These are phyloP conservation scores for Eclectus roratus DNA, from an alignment of 2,113 vertebrate species.

Conservation along the genomic window DNA sequence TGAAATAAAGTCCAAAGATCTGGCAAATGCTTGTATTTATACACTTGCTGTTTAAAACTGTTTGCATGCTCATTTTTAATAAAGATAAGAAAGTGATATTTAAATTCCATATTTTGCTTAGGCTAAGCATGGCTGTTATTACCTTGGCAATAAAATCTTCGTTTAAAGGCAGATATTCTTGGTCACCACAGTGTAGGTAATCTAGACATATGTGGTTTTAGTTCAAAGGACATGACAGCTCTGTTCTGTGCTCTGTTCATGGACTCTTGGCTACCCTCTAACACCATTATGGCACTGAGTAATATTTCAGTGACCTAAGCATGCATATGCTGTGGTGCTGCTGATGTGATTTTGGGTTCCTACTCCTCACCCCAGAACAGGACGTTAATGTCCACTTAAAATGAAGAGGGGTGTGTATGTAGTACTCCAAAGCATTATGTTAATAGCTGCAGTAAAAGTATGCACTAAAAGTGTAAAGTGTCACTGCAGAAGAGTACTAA, in stretches of 20 bases:
- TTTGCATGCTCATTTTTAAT: background rate
- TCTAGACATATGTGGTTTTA: background rate
- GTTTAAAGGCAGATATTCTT: background rate
- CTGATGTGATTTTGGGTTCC: background rate
- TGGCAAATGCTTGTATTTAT: background rate
- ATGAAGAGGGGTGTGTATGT: accelerated
- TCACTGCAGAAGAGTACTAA: background rate
- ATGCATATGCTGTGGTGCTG: background rate
- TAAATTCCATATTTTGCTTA: background rate
- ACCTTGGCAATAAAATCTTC: background rate
- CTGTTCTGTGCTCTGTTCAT: background rate
- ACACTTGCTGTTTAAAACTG: background rate
- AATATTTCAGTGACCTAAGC: background rate
- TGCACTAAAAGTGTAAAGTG: background rate
- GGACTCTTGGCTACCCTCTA: background rate
- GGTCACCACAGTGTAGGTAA: background rate
- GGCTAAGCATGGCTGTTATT: background rate
- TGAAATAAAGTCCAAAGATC: background rate
- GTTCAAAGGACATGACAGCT: background rate
- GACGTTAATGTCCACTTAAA: background rate
- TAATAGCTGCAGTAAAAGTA: background rate
- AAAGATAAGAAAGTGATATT: background rate
- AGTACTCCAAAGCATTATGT: background rate
- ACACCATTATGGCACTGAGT: accelerated
- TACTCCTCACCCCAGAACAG: background rate